phyloP scores from a whole-genome alignment of 2,113 vertebrate species.

The Platichthys flesus region DNA sequence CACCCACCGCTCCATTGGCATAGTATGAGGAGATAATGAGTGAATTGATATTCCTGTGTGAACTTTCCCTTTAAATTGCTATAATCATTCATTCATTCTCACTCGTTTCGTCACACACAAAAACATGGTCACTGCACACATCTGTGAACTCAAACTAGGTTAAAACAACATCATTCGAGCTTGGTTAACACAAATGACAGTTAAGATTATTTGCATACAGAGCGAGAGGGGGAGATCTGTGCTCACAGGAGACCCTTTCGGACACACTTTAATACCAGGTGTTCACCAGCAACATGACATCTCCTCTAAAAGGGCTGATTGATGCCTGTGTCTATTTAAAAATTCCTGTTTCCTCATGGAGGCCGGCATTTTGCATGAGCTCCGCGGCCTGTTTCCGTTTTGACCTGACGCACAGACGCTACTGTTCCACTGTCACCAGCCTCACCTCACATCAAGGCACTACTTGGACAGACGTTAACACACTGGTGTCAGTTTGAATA shows the following conservation, averaged over 20 bases:
- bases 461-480: background rate
- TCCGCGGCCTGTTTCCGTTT: slow-evolving; percentile 26
- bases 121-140: too few species aligned
- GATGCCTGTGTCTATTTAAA: background rate
- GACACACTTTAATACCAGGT: too few species aligned
- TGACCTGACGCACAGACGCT: background rate
- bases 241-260: too few species aligned
- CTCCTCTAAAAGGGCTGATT: background rate
- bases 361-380: background rate
- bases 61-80: too few species aligned
- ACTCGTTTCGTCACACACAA: too few species aligned
- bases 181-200: background rate
- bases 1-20: too few species aligned
- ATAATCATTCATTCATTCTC: too few species aligned
- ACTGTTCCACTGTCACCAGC: background rate
- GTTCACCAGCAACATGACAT: background rate
- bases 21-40: too few species aligned
- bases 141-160: too few species aligned
- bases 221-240: background rate
- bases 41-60: too few species aligned
- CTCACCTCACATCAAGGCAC: background rate
- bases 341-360: slow-evolving; percentile 14
- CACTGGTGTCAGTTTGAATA: background rate
- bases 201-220: background rate
- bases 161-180: background rate